Percentiles rank a stretch among this genome's conserved stretches.
phyloP scores from a whole-genome alignment of 2,888 invertebrate genomes.

The Eueremaeus valkanovi region DNA sequence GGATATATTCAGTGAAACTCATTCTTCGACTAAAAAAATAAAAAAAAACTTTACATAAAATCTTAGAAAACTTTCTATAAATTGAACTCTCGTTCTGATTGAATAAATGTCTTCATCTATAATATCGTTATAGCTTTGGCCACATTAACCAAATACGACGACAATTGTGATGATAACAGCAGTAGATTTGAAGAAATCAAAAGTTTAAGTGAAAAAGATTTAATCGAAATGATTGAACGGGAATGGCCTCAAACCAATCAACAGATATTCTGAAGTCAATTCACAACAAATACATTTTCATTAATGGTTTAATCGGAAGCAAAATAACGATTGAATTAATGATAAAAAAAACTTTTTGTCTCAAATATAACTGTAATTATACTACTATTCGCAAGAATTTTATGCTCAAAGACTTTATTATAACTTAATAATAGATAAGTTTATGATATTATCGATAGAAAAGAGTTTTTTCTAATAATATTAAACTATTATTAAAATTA shows the following conservation, averaged over 20 bases:
- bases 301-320: no score
- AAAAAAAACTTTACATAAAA: no score
- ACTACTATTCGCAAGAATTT: no score
- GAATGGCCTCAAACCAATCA: conserved; percentile 29
- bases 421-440: no score
- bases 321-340: conserved; percentile 2
- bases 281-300: no score
- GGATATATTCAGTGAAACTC: conserved; percentile 6
- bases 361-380: not conserved
- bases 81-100: not conserved
- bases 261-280: not conserved
- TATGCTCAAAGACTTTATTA: no score
- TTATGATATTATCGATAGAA: no score
- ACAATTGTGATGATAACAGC: conserved; percentile 13
- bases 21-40: no score
- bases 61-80: not conserved
- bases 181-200: conserved; percentile 9
- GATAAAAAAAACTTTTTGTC: not conserved
- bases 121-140: conserved; percentile 8
- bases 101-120: not conserved
- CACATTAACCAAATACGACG: conserved; percentile 6
- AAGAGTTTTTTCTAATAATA: not conserved
- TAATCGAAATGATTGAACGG: conserved; percentile 15
- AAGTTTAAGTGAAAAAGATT: conserved; percentile 20
- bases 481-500: not conserved